phyloP scores from a whole-genome alignment of 2,113 vertebrate genomes.

The Poecile atricapillus region DNA sequence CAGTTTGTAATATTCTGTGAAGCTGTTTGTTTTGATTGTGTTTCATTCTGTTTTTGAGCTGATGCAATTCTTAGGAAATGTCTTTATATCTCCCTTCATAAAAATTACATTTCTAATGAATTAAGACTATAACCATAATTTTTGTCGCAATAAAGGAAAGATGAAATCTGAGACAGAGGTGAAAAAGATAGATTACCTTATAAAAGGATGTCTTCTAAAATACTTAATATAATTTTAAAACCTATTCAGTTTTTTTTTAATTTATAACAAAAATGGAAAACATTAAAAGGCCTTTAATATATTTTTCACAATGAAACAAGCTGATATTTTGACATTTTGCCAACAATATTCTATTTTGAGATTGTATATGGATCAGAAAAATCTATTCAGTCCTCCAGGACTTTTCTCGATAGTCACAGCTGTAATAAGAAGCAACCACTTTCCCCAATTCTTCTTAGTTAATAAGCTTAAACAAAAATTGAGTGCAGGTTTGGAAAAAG shows the following conservation, averaged over 20 bases:
- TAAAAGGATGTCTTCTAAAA: background rate
- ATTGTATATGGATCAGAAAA: background rate
- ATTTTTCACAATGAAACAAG: background rate
- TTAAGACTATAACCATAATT: background rate
- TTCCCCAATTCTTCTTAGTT: background rate
- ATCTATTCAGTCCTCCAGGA: background rate
- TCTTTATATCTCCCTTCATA: background rate
- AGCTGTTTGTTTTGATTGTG: background rate
- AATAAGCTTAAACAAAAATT: background rate
- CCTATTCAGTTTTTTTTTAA: accelerated
- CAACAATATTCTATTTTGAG: background rate
- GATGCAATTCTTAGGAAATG: background rate
- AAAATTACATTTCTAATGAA: background rate
- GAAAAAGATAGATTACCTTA: background rate
- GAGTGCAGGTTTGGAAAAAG: background rate
- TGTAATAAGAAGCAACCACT: background rate
- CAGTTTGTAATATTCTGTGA: background rate
- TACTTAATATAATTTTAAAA: background rate
- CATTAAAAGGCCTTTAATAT: accelerated
- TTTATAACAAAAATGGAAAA: background rate
- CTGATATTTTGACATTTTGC: background rate
- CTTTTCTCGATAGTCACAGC: background rate
- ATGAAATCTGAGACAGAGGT: background rate
- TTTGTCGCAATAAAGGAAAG: background rate
- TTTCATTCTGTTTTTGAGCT: background rate